Conservation (phyloP, 2,113 vertebrate genomes). For the Hepsetus odoe region DNA sequence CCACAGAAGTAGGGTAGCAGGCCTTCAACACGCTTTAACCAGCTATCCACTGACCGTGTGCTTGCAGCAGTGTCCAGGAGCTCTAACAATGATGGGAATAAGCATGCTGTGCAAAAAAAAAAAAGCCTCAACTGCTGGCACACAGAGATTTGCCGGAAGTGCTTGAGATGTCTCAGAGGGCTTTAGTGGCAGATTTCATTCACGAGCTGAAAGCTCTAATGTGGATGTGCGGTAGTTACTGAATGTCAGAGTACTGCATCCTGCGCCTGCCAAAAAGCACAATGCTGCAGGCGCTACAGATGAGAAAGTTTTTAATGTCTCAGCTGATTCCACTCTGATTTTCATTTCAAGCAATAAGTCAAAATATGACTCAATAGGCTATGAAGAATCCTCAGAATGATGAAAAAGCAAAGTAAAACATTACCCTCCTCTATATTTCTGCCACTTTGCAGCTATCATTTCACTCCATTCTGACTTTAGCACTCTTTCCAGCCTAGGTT, state of each 20-base stretch:
- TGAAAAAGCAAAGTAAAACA: not conserved
- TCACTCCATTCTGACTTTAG: conserved; percentile 40
- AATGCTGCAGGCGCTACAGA: conserved; percentile 4
- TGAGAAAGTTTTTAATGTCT: not conserved
- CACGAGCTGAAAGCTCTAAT: conserved; percentile 63
- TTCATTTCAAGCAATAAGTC: not conserved
- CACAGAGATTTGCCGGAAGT: conserved; percentile 69
- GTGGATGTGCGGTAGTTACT: conserved; percentile 70
- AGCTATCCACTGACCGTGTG: conserved; percentile 13
- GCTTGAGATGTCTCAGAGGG: conserved; percentile 76
- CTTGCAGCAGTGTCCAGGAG: conserved; percentile 7
- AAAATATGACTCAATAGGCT: not conserved
- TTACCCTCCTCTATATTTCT: not conserved
- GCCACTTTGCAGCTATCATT: not conserved
- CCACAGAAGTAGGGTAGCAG: conserved; percentile 30
- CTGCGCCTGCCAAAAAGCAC: conserved; percentile 62
- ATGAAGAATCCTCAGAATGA: not conserved
- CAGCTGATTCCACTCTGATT: not conserved
- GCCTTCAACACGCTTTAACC: conserved; percentile 35
- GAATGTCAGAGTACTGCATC: conserved; percentile 70
- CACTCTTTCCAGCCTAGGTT: conserved; percentile 24
- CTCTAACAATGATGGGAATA: conserved; percentile 17
- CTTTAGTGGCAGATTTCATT: conserved; percentile 69
- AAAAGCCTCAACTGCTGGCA: conserved; percentile 66
- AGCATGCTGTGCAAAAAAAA: conserved; percentile 24